Conservation (phyloP, 1,140 invertebrate genomes). For the Choristoneura fumiferana region DNA sequence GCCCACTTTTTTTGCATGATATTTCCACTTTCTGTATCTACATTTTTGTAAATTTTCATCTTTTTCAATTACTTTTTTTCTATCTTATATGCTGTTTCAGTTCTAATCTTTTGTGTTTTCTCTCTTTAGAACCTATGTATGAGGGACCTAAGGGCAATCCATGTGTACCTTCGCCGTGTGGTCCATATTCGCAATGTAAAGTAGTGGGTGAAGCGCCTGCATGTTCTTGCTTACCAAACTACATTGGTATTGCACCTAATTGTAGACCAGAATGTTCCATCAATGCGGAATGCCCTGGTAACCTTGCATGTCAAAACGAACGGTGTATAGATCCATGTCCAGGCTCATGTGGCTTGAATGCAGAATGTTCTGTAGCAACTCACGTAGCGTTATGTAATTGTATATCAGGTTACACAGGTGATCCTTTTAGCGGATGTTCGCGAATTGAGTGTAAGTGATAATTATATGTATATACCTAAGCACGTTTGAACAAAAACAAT, state of each 20-base stretch:
- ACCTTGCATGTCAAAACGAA: conserved; percentile 87
- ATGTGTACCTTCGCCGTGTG: conserved; percentile 89
- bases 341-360: conserved; percentile 87
- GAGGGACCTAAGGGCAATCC: conserved; percentile 80
- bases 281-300: conserved; percentile 86
- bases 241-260: conserved; percentile 81
- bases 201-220: conserved; percentile 83
- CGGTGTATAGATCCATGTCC: conserved; percentile 89
- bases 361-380: conserved; percentile 85
- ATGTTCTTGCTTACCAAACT: conserved; percentile 85
- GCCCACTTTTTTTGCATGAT: too few species aligned
- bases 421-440: conserved; percentile 86
- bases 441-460: conserved; percentile 66
- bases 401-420: conserved; percentile 84
- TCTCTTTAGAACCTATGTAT: conserved; percentile 74
- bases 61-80: conserved; percentile 42
- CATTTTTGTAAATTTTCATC: conserved; percentile 44
- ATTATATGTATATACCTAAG: not conserved
- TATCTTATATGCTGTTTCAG: conserved; percentile 25
- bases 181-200: conserved; percentile 89
- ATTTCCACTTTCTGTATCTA: conserved; percentile 53
- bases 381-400: conserved; percentile 88
- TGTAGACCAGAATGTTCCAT: conserved; percentile 88
- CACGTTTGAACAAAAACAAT: not conserved
- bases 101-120: conserved; percentile 53